Percentiles rank a stretch among this genome's conserved stretches.
phyloP scores from a whole-genome alignment of 2,797 vertebrate species.

The Rhinoraja longicauda region DNA sequence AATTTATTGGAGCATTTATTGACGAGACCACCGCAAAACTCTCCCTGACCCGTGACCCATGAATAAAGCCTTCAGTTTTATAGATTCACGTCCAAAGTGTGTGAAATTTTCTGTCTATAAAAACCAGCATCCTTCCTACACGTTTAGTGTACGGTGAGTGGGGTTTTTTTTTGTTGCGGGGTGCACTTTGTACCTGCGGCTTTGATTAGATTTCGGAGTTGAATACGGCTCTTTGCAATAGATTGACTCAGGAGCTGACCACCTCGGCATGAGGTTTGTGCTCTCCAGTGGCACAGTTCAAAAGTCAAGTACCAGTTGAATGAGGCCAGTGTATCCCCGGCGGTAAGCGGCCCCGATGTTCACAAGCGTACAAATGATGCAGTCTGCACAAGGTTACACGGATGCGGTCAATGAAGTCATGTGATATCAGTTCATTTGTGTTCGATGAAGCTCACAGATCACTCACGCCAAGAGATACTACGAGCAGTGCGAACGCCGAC shows the following conservation, averaged over 20 bases:
- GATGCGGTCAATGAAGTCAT: not conserved
- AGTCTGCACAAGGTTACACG: not conserved
- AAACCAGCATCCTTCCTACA: too few relatives aligned
- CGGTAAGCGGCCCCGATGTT: not conserved
- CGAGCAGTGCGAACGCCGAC: not conserved
- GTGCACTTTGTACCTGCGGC: not conserved
- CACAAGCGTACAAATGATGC: too few relatives aligned
- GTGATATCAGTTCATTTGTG: not conserved
- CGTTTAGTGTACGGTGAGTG: too few relatives aligned
- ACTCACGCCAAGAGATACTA: not conserved
- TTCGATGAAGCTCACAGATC: too few relatives aligned
- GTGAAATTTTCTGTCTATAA: not conserved
- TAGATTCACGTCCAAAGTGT: not conserved
- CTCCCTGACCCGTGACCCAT: too few relatives aligned
- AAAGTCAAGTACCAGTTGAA: not conserved
- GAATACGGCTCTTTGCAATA: too few relatives aligned
- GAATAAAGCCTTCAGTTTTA: not conserved
- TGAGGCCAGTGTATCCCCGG: not conserved
- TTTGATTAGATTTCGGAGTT: not conserved
- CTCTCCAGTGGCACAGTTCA: not conserved
- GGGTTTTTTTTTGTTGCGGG: not conserved
- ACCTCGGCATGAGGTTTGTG: not conserved
- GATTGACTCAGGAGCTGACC: not conserved
- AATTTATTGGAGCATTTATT: not conserved
- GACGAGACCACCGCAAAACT: not conserved